These are phyloP conservation scores for Cacatua alba DNA, from an alignment of 2,113 vertebrate genomes.

Conservation along the genomic window DNA sequence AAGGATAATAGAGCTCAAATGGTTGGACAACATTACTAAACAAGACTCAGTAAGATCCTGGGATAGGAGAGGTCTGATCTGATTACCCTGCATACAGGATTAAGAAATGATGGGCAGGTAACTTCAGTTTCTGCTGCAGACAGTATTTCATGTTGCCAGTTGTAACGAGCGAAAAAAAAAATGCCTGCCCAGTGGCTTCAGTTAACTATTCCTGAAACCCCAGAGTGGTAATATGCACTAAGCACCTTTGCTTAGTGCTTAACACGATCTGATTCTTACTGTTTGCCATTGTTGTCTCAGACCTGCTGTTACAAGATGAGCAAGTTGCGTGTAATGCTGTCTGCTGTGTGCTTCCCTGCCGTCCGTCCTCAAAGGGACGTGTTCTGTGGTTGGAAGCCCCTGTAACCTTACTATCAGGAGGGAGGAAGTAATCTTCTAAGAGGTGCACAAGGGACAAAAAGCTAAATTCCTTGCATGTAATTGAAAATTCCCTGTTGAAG, in stretches of 20 bases:
- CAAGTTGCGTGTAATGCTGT: background rate
- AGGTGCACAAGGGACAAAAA: background rate
- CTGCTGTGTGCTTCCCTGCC: background rate
- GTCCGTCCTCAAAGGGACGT: accelerated
- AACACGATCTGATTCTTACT: background rate
- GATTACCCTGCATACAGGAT: background rate
- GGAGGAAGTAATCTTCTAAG: background rate
- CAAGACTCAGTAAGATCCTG: background rate
- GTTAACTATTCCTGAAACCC: background rate
- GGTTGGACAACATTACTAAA: background rate
- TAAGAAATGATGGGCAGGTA: background rate
- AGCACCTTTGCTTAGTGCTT: background rate
- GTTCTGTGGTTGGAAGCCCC: background rate
- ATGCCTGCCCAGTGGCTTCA: background rate
- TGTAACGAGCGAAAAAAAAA: background rate
- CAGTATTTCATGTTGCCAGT: background rate
- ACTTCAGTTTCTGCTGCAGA: background rate
- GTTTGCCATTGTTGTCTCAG: background rate
- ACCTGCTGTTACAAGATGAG: background rate
- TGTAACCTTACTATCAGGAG: background rate
- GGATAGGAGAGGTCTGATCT: background rate
- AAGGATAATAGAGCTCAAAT: background rate
- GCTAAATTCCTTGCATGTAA: background rate
- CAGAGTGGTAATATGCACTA: background rate
- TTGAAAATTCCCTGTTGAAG: background rate